A percentile compares a stretch with the other conserved stretches of the same genome.
phyloP scores from a whole-genome alignment of 2,113 vertebrate species.

The Recurvirostra avosetta region DNA sequence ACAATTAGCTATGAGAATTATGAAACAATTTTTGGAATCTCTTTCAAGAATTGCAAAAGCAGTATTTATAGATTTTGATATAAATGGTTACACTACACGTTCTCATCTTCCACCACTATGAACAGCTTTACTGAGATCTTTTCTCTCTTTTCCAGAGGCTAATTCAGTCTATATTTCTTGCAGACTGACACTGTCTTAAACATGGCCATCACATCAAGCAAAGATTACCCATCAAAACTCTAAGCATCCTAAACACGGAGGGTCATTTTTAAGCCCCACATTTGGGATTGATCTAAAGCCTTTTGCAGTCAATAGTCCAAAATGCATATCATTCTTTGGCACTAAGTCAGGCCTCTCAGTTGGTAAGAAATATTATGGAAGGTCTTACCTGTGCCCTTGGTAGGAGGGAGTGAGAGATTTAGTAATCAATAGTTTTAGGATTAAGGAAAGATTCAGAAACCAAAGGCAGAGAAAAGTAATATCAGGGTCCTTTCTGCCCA shows the following conservation, averaged over 20 bases:
- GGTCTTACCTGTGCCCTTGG: not conserved
- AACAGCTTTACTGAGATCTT: not conserved
- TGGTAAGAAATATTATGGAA: not conserved
- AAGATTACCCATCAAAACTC: not conserved
- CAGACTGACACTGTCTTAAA: not conserved
- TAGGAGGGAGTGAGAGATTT: not conserved
- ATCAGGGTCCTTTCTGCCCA: not conserved
- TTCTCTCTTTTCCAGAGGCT: not conserved
- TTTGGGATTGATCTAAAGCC: not conserved
- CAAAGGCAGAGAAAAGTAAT: not conserved
- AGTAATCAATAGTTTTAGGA: not conserved
- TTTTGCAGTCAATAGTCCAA: not conserved
- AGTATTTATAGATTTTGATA: not conserved
- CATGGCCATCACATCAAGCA: not conserved
- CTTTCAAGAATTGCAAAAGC: not conserved
- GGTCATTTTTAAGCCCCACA: not conserved
- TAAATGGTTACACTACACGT: fast-evolving
- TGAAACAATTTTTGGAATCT: not conserved
- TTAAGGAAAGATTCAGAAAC: not conserved
- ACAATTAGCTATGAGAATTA: not conserved
- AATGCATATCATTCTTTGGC: not conserved
- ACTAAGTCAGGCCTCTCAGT: not conserved
- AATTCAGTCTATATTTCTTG: not conserved
- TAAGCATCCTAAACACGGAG: not conserved
- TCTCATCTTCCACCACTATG: not conserved